A percentile compares a stretch with the other conserved stretches of the same genome.
Conservation (phyloP, 2,888 invertebrate genomes). For the Ephialtes manifestator region DNA sequence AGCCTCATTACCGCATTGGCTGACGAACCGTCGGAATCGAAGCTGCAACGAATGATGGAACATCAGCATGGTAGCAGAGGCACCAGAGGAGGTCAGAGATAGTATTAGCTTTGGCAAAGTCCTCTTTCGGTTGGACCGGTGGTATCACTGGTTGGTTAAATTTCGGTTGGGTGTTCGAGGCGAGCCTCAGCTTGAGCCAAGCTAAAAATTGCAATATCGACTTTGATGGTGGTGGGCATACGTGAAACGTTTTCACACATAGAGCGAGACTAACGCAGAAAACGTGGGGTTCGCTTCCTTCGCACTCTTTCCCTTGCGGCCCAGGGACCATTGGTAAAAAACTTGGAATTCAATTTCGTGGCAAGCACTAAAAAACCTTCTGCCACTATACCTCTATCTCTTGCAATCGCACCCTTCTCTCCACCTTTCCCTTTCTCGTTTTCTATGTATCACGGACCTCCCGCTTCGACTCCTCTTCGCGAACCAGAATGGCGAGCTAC, state of each 20-base stretch:
- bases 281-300: slow-evolving; percentile 10
- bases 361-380: slow-evolving; percentile 54
- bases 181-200: slow-evolving; percentile 16
- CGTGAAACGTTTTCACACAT: slow-evolving; percentile 10
- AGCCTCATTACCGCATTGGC: slow-evolving; percentile 13
- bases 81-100: slow-evolving; percentile 1
- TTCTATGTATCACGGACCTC: slow-evolving; percentile 48
- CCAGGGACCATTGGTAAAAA: slow-evolving; percentile 61
- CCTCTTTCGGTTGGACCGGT: slow-evolving; percentile 19
- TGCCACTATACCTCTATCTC: slow-evolving; percentile 11
- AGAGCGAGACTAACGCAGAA: slow-evolving; percentile 14
- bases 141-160: background rate
- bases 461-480: slow-evolving; percentile 45
- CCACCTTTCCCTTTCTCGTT: slow-evolving; percentile 3
- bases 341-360: slow-evolving; percentile 69
- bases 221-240: slow-evolving; percentile 32
- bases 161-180: slow-evolving; percentile 9
- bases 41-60: background rate
- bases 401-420: slow-evolving; percentile 44
- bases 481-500: slow-evolving; percentile 37
- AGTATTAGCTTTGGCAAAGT: slow-evolving; percentile 45
- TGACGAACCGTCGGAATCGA: background rate
- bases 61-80: background rate
- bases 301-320: slow-evolving; percentile 16
- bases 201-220: slow-evolving; percentile 70